Conservation (phyloP, 2,797 vertebrate genomes). For the Acanthopagrus latus region DNA sequence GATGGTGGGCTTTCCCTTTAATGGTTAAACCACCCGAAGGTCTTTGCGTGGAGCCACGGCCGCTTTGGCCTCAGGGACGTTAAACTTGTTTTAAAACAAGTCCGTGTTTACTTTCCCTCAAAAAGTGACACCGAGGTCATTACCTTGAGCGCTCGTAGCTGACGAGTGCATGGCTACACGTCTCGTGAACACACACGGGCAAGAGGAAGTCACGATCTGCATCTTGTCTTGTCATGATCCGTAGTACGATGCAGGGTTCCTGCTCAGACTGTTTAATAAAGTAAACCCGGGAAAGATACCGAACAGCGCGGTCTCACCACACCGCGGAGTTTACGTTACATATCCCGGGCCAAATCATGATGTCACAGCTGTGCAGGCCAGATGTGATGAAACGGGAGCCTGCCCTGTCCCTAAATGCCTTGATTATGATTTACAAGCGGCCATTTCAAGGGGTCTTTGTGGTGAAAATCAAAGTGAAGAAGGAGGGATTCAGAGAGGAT, state of each 20-base stretch:
- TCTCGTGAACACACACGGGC: not conserved
- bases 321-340: not conserved
- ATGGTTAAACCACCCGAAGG: constrained; percentile 33
- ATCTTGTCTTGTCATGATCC: not conserved
- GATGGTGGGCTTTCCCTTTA: not conserved
- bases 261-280: not conserved
- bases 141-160: constrained; percentile 12
- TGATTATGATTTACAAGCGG: not conserved
- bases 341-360: not conserved
- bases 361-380: not conserved
- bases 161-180: not conserved
- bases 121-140: constrained; percentile 60
- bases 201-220: not conserved
- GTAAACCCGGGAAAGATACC: not conserved
- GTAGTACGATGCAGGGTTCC: not conserved
- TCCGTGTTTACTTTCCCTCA: constrained; percentile 45
- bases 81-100: constrained; percentile 22
- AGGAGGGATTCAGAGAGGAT: not conserved
- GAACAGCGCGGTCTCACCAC: not conserved
- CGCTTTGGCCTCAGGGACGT: constrained; percentile 30
- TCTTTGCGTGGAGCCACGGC: not conserved
- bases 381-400: not conserved
- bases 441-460: not conserved
- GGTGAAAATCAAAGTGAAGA: not conserved
- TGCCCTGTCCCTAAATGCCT: not conserved